Base-by-base conservation (phyloP, 1,140 invertebrate species). In the Zaprionus vittiger region DNA sequence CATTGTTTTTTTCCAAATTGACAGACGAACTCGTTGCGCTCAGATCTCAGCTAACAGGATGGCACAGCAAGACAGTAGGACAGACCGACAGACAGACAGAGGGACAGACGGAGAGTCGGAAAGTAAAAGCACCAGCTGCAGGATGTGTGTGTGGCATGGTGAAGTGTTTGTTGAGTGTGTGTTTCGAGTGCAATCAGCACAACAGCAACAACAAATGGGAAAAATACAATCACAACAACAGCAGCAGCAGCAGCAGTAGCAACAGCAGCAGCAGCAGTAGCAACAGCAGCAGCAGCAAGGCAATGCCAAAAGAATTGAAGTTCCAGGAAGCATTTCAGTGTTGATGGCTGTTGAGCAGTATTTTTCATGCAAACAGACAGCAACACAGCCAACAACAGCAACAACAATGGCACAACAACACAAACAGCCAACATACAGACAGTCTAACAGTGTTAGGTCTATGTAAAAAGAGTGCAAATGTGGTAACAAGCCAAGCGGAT, bases 111-210 rank as follows among this genome's bases (percentile, higher is more conserved):
- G 64, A 76, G 34, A 56, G 64, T 55, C 57, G 61, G 57, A 83
- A 75, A 66, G 73, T 65, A 60, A 55, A 61, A 64, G 62, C 63
- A 62, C 38, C 70, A 73, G 57, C 24, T 77, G 59, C 63, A 77
- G 69, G 74, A 77, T 72, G 67, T 65, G 73, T 70, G 77, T 73
- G 67, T 70, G 64, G 60, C 54, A 56, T 52, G 47, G 54, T 73
- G 67, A 75, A 87, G 80, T 87, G 83, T 79, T 77, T 72, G 64
- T 64, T 69, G 82, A 79, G 83, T 78, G 80, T 83, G 67, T 87
- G 70, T 78, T 74, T 80, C 77, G 80, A 87, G 83, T 83, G 83
- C 83, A 73, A 87, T 87, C 83, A 83, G 69, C 74, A 60, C 82
- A 79, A 72, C 64, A 70, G 75, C 63, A 77, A 86, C 71, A 80